phyloP scores from a whole-genome alignment of 2,888 invertebrate species.

The Baccha elongata region DNA sequence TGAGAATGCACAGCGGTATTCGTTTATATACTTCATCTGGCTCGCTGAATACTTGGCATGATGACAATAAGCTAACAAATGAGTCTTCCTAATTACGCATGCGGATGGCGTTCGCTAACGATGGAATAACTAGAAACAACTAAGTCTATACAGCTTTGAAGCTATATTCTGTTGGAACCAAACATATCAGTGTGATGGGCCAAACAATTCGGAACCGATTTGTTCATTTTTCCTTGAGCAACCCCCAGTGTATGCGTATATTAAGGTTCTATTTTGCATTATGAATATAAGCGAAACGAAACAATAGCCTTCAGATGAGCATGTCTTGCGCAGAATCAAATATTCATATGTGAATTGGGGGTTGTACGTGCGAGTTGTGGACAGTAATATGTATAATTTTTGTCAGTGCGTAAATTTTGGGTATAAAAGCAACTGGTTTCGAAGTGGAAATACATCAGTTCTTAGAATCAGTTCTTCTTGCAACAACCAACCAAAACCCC shows the following conservation, averaged over 20 bases:
- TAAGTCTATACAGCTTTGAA: conserved; percentile 15
- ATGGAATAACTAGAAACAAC: conserved; percentile 28
- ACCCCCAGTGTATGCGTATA: conserved; percentile 42
- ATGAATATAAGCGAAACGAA: conserved; percentile 1
- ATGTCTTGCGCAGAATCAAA: conserved; percentile 44
- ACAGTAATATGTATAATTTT: conserved; percentile 37
- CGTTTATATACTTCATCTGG: conserved; percentile 69
- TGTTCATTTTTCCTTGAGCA: conserved; percentile 71
- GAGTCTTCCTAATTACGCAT: conserved; percentile 60
- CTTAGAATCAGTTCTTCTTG: conserved; percentile 57
- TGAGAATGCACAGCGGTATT: conserved; percentile 62
- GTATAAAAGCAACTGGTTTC: conserved; percentile 58
- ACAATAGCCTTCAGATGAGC: conserved; percentile 41
- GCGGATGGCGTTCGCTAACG: conserved; percentile 52
- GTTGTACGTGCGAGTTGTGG: conserved; percentile 32
- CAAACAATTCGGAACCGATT: conserved; percentile 49
- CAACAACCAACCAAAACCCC: conserved; percentile 39
- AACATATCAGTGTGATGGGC: conserved; percentile 10
- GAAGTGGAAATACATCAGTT: conserved; percentile 54
- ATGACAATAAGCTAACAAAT: conserved; percentile 58
- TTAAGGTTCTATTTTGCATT: conserved; percentile 55
- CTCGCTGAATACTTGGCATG: conserved; percentile 56
- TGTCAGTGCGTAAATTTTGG: conserved; percentile 38
- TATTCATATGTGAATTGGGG: conserved; percentile 17
- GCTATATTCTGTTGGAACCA: not conserved